Conservation (phyloP, 2,797 vertebrate genomes). For the Takifugu rubripes region DNA sequence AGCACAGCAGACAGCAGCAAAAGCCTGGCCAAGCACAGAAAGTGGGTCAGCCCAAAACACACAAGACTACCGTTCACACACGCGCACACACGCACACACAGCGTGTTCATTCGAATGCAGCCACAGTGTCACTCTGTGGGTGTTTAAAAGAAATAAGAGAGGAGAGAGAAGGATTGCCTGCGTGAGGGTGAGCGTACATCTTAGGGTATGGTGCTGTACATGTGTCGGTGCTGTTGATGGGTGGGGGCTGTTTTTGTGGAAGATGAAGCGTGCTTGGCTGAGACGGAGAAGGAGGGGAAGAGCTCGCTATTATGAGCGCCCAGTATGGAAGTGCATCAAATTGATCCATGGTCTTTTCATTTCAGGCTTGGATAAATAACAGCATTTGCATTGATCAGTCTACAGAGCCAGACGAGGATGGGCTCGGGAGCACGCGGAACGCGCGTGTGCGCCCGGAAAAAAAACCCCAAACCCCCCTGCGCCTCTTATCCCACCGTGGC, state of each 20-base stretch:
- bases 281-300: conserved; percentile 41
- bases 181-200: conserved; percentile 34
- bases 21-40: conserved; percentile 77
- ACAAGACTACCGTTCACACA: conserved; percentile 26
- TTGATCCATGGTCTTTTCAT: conserved; percentile 82
- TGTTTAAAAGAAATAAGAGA: conserved; percentile 25
- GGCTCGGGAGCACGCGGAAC: conserved; percentile 35
- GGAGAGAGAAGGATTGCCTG: background rate
- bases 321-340: conserved; percentile 76
- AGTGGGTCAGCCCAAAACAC: conserved; percentile 76
- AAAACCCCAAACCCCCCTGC: conserved; percentile 26
- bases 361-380: conserved; percentile 84
- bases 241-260: conserved; percentile 30
- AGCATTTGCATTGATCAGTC: conserved; percentile 83
- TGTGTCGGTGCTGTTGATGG: conserved; percentile 45
- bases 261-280: conserved; percentile 36
- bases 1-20: conserved; percentile 42
- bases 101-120: conserved; percentile 54
- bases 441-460: conserved; percentile 39
- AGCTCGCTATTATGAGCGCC: conserved; percentile 60
- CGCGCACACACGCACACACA: conserved; percentile 25
- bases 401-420: conserved; percentile 68
- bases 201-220: conserved; percentile 34
- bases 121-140: conserved; percentile 59
- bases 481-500: conserved; percentile 52